These are phyloP conservation scores for Sisor rabdophorus DNA, from an alignment of 2,113 vertebrate species.

Conservation along the genomic window DNA sequence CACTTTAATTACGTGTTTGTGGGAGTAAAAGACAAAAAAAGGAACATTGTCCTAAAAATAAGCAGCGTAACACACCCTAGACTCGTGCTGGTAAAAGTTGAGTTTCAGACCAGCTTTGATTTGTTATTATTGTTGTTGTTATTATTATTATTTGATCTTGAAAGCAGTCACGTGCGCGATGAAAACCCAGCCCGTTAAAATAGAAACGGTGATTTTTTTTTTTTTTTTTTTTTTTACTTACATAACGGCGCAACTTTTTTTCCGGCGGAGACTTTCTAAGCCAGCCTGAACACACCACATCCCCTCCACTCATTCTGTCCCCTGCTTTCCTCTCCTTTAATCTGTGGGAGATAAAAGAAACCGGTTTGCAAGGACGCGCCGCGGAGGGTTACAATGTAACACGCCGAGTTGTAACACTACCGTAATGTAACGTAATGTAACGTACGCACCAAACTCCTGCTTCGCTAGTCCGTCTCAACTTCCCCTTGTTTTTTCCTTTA, in stretches of 20 bases:
- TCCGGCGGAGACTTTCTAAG: conserved; percentile 95
- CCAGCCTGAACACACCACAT: conserved; percentile 91
- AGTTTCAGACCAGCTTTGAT: too few relatives aligned
- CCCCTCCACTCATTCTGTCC: conserved; percentile 85
- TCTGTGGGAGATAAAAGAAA: neutral
- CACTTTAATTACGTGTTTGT: conserved; percentile 16
- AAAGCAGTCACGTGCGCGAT: conserved; percentile 28
- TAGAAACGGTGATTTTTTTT: conserved; percentile 46
- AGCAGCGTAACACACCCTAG: neutral
- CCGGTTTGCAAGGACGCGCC: conserved; percentile 25
- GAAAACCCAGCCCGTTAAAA: conserved; percentile 4
- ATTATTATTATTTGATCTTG: neutral
- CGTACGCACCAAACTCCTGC: conserved; percentile 51
- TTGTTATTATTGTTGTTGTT: neutral
- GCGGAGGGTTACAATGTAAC: neutral
- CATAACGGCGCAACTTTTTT: conserved; percentile 99
- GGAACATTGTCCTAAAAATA: conserved; percentile 1
- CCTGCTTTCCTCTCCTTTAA: conserved; percentile 46
- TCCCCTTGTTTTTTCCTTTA: neutral
- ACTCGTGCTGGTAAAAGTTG: neutral
- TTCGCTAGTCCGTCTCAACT: neutral
- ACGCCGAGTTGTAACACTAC: conserved; percentile 7
- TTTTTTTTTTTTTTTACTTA: conserved; percentile 71
- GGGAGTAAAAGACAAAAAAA: too few relatives aligned
- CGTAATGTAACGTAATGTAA: conserved; percentile 35